These are phyloP conservation scores for Patiria miniata DNA, from an alignment of 35 echinoderm and acorn worm genomes.

Conservation along the genomic window DNA sequence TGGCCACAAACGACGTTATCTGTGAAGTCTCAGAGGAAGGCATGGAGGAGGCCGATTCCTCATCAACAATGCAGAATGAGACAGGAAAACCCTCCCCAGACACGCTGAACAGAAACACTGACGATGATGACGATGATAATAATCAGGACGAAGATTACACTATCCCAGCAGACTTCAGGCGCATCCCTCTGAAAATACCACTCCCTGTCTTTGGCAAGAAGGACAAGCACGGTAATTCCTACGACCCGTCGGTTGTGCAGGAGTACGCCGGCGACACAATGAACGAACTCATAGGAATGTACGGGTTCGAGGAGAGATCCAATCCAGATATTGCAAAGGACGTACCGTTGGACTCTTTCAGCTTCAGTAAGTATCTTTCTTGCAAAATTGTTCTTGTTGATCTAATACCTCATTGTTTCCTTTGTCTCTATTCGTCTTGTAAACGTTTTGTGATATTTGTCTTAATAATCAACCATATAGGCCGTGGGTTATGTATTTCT, in stretches of 20 bases:
- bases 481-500: no score
- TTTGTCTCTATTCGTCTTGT: no score
- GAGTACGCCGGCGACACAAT: constrained; percentile 91
- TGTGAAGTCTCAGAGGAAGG: constrained; percentile 43
- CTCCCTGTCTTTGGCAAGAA: not conserved
- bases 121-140: not conserved
- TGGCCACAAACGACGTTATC: constrained; percentile 55
- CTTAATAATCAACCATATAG: no score
- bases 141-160: constrained; percentile 11
- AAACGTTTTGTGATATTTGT: no score
- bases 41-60: constrained; percentile 17
- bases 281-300: constrained; percentile 97
- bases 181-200: not conserved
- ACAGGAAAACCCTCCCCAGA: constrained; percentile 6
- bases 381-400: no score
- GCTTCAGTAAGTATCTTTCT: constrained; percentile 73
- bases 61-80: constrained; percentile 41
- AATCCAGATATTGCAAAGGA: constrained; percentile 53
- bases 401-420: no score
- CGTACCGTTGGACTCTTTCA: constrained; percentile 78
- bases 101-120: not conserved
- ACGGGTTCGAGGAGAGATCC: constrained; percentile 76
- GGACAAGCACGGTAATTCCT: not conserved
- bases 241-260: constrained; percentile 52
- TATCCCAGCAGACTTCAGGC: not conserved